Evolutionary conservation across 2,888 invertebrate genomes (phyloP), one percentile per base, ranked within the genome.

Genomic region (Apantesis nais): DNA sequence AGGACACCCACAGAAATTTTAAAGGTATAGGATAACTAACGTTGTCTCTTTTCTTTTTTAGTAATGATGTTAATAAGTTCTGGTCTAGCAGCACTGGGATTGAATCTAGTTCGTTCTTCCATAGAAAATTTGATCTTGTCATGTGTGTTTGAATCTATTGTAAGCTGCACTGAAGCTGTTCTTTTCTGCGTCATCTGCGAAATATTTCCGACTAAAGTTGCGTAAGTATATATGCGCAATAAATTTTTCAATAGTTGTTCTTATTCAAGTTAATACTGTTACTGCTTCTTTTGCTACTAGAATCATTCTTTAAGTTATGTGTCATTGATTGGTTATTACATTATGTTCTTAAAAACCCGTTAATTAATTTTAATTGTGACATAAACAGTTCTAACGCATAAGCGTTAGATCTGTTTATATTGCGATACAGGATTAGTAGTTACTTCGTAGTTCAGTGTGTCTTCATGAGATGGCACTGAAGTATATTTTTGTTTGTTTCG

Each of bases 171-270:
- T 0, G 96, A 96, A 83, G 95, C 96, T 0, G 96, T 96, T 41
- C 90, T 96, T 9, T 96, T 96, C 86, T 96, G 96, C 78, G 95
- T 96, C 71, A 96, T 96, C 67, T 96, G 96, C 77, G 96, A 96
- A 85, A 93, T 96, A 80, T 96, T 96, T 84, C 96, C 96, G 11
- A 95, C 95, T 16, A 94, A 95, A 92, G 92, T 95, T 37, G 95
- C 94, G 95, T 95, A 75, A 93, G 94, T 92, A 79, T 61, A 41
- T n/a, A 22, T 58, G 4, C 16, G 1, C 3, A 11, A 39, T n/a
- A 39, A 12, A 31, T 62, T 64, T 34, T 19, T 66, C 25, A 14
- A 22, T 25, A 41, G 29, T 61, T 29, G 60, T 60, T 55, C 52
- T 55, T 25, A 7, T n/a, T 3, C 0, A 9, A 12, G 0, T 25